A percentile compares a stretch with the other conserved stretches of the same genome.
Evolutionary conservation across 2,113 vertebrate species (phyloP).

Genomic region (Puma concolor): DNA sequence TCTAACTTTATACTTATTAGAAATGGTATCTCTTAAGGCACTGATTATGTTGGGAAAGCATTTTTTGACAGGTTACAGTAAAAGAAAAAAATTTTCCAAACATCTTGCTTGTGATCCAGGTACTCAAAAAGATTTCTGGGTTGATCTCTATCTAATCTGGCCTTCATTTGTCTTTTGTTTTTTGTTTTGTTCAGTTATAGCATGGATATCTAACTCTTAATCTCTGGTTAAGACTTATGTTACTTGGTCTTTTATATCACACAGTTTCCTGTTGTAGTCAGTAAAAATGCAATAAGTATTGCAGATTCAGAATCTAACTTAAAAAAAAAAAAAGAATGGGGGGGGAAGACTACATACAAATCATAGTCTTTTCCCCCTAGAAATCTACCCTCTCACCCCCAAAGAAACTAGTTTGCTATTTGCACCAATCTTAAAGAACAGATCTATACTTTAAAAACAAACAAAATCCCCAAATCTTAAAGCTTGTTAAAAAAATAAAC

Average conservation of each 20-base stretch:
- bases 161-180: neutral
- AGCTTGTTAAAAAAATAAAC: neutral
- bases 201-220: neutral
- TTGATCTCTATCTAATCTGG: neutral
- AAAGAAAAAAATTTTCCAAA: neutral
- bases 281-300: conserved; percentile 27
- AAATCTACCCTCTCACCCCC: neutral
- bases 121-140: neutral
- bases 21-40: conserved; percentile 32
- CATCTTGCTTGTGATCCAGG: neutral
- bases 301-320: neutral
- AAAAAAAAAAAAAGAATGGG: neutral
- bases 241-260: conserved; percentile 22
- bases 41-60: neutral
- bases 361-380: neutral
- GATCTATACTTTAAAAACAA: conserved; percentile 16
- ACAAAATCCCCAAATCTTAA: neutral
- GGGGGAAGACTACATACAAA: neutral
- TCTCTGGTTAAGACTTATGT: conserved; percentile 28
- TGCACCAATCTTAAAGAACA: conserved; percentile 25
- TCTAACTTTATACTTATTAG: conserved; percentile 6
- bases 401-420: neutral
- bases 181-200: neutral
- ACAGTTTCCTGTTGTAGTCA: neutral
- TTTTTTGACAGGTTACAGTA: conserved; percentile 18